These are phyloP conservation scores for Pyrgus malvae DNA, from an alignment of 2,888 invertebrate species.

Conservation along the genomic window DNA sequence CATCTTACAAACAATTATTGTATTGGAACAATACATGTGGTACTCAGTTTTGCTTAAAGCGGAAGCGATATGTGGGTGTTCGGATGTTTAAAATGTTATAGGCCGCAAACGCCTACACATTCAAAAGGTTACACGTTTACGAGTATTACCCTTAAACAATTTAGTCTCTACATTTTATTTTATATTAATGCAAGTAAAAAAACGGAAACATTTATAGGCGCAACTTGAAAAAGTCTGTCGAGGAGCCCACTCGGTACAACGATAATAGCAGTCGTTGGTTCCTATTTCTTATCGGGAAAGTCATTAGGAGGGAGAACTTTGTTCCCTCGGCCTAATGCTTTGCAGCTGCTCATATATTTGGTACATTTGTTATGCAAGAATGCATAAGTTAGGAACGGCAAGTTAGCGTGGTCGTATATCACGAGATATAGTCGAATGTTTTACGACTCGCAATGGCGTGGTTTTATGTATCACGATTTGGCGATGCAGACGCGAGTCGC, in stretches of 20 bases:
- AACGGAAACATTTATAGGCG: neutral
- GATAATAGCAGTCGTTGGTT: slow-evolving; percentile 3
- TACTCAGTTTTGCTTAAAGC: neutral
- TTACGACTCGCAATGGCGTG: neutral
- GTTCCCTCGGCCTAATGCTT: slow-evolving; percentile 9
- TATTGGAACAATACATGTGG: no score
- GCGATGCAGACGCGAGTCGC: neutral
- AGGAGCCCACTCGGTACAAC: neutral
- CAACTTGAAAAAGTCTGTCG: neutral
- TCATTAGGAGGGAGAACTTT: slow-evolving; percentile 17
- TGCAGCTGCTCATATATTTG: slow-evolving; percentile 11
- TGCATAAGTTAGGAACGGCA: slow-evolving; percentile 11
- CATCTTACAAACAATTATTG: no score
- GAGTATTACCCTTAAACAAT: neutral
- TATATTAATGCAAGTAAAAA: neutral
- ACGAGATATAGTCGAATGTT: slow-evolving; percentile 14
- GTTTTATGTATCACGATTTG: slow-evolving; percentile 5
- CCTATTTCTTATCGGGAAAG: slow-evolving; percentile 15
- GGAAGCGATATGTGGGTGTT: neutral
- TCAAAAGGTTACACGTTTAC: slow-evolving; percentile 28
- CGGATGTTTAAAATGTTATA: neutral
- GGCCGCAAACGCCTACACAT: slow-evolving; percentile 1
- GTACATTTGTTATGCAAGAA: slow-evolving; percentile 17
- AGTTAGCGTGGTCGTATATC: slow-evolving; percentile 33
- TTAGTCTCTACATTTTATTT: neutral